Evolutionary conservation across 2,113 vertebrate species (phyloP).

Genomic region (Elanoides forficatus): DNA sequence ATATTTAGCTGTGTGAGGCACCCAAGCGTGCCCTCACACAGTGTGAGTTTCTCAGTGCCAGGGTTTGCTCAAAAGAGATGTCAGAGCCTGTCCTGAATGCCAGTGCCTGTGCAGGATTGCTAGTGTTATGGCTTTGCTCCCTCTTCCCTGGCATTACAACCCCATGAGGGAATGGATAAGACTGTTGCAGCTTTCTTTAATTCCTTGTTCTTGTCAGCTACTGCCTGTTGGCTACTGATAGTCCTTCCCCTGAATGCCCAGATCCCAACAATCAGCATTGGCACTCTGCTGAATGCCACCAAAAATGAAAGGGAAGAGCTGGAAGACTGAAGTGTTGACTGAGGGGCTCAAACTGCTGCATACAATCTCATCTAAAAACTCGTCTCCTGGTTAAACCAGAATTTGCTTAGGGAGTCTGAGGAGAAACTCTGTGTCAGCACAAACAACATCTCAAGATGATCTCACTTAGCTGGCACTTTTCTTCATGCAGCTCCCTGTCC

Average conservation of each 20-base stretch:
- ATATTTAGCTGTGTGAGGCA: background rate
- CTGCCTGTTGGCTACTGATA: background rate
- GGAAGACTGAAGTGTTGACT: background rate
- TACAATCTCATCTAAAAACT: background rate
- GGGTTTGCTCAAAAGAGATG: background rate
- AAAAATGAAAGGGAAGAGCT: background rate
- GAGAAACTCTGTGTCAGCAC: background rate
- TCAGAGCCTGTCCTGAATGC: background rate
- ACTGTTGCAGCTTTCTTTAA: background rate
- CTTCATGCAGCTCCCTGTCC: background rate
- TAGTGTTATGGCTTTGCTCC: background rate
- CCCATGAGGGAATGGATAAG: background rate
- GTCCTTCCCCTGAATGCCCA: background rate
- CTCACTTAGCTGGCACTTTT: background rate
- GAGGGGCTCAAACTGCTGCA: background rate
- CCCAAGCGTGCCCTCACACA: background rate
- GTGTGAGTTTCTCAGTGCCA: background rate
- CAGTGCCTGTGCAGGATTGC: background rate
- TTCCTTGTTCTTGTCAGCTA: background rate
- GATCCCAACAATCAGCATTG: background rate
- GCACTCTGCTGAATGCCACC: background rate
- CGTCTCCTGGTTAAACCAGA: background rate
- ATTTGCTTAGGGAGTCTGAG: background rate
- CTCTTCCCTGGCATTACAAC: background rate
- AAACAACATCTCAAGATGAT: background rate